Evolutionary conservation across 2,797 vertebrate genomes (phyloP), one percentile per base, ranked within the genome.

Genomic region (Danio choprae): DNA sequence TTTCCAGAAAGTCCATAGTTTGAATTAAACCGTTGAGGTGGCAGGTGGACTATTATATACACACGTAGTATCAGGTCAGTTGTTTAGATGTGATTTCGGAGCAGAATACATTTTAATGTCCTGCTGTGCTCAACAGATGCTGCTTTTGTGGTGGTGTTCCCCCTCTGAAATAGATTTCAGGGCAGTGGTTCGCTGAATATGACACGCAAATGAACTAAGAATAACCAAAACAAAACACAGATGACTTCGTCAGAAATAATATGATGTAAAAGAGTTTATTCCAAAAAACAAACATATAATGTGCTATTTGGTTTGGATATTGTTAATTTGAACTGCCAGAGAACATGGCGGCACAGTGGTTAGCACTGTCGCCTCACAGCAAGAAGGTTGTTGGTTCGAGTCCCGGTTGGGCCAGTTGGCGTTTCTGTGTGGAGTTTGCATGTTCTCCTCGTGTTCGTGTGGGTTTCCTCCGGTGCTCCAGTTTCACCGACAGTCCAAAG

Each of bases 31-130:
- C 16, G 4, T 55, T 29, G 8, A 43, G 29, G 29, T 50, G 6
- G 11, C n/a, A 62, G n/a, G n/a, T 63, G 44, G 4, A 8, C 29
- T 50, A 8, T 51, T 53, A 41, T 16, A 64, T 7, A 51, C 48
- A 18, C 18, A 38, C 6, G 4, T 10, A 68, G 16, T 15, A 46
- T 7, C 62, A 38, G 22, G 15, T 60, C 29, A 38, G 53, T 50
- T 69, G 69, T 69, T 9, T 51, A n/a, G 16, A 53, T 53, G 36
- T 38, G 10, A 69, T 69, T 53, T 69, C 67, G 7, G 6, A 53
- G 48, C 36, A 69, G 29, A 51, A 40, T 53, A 40, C 16, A 38
- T 40, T 11, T 11, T 53, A 41, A 53, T 40, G 48, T 51, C 67
- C 16, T 5, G 36, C 48, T 51, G 46, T 53, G 10, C 36, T 40